These are phyloP conservation scores for Pollenia angustigena DNA, from an alignment of 2,888 invertebrate genomes.

Conservation along the genomic window DNA sequence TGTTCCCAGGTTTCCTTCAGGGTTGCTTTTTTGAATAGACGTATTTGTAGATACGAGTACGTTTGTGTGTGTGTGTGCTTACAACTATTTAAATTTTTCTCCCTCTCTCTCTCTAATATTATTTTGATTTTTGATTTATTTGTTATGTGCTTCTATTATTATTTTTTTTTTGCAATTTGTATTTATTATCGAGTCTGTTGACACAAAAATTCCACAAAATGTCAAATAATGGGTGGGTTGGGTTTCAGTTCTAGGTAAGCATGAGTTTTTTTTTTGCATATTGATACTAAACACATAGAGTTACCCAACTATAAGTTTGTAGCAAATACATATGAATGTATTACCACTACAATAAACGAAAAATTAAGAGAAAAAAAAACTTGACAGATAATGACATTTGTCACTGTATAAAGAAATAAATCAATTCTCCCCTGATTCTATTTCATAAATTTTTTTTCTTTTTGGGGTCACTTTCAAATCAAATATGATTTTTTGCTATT, in stretches of 20 bases:
- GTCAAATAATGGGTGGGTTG: constrained; percentile 3
- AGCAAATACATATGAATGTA: background rate
- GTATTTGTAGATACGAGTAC: background rate
- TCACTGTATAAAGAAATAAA: constrained; percentile 34
- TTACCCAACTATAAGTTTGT: too few relatives aligned
- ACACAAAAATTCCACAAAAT: constrained; percentile 37
- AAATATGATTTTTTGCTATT: background rate
- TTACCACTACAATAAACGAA: background rate
- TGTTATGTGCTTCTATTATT: background rate
- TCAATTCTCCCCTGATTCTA: constrained; percentile 18
- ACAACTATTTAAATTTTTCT: background rate
- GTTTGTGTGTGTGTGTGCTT: background rate
- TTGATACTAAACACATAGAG: background rate
- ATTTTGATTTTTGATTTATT: constrained; percentile 12
- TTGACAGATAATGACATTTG: constrained; percentile 56
- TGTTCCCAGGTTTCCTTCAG: too few relatives aligned
- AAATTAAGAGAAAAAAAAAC: constrained; percentile 1
- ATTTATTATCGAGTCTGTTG: background rate
- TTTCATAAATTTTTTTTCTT: background rate
- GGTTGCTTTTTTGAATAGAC: too few relatives aligned
- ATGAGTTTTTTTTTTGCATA: background rate
- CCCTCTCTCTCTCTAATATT: background rate
- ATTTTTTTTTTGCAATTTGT: background rate
- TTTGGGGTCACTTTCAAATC: constrained; percentile 12
- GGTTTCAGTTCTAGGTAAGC: background rate